phyloP scores from a whole-genome alignment of 2,113 vertebrate genomes.

The Myotis davidii region DNA sequence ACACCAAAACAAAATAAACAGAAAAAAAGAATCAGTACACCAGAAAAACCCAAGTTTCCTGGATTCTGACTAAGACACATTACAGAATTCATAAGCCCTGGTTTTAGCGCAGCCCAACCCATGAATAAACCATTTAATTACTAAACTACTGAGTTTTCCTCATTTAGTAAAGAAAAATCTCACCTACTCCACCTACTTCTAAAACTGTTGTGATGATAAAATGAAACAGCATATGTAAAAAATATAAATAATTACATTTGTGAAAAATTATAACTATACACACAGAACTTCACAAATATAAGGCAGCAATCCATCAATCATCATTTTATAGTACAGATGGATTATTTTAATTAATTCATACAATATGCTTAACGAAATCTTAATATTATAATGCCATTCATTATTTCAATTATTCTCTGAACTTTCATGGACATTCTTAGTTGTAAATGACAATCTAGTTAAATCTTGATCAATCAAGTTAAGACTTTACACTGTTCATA shows the following conservation, averaged over 20 bases:
- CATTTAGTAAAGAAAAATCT: constrained; percentile 41
- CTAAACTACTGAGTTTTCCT: background rate
- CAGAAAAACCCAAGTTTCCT: constrained; percentile 19
- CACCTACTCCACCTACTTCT: constrained; percentile 22
- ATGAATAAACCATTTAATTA: background rate
- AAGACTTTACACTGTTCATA: constrained; percentile 14
- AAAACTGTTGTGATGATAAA: constrained; percentile 47
- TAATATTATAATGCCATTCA: constrained; percentile 22
- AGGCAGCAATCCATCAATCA: constrained; percentile 38
- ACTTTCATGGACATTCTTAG: constrained; percentile 40
- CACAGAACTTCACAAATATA: constrained; percentile 28
- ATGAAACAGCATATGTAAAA: constrained; percentile 53
- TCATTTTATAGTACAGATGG: constrained; percentile 37
- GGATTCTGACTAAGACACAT: background rate
- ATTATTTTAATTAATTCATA: constrained; percentile 58
- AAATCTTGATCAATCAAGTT: constrained; percentile 38
- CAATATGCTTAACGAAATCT: background rate
- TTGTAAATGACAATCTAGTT: constrained; percentile 36
- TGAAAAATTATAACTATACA: constrained; percentile 1
- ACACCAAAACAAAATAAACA: constrained; percentile 13
- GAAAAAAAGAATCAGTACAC: background rate
- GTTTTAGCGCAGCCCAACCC: background rate
- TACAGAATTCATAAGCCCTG: background rate
- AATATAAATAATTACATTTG: constrained; percentile 55
- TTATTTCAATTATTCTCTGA: constrained; percentile 52